These are phyloP conservation scores for Proisotoma minuta DNA, from an alignment of 2,888 invertebrate genomes.

Conservation along the genomic window DNA sequence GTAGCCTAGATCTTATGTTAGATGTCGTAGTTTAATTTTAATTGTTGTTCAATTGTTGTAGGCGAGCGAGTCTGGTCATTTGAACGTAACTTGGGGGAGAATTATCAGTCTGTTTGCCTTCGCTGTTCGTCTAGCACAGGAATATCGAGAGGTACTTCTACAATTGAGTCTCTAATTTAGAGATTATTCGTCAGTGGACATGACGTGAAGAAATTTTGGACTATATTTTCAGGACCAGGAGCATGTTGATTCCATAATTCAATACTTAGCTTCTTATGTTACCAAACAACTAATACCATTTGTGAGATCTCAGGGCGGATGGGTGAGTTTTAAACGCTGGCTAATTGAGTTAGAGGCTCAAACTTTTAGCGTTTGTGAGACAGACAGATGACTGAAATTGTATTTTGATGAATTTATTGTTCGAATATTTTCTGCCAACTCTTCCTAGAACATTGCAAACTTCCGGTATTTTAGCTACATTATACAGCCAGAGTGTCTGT, in stretches of 20 bases:
- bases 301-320: conserved; percentile 53
- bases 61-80: neutral
- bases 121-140: conserved; percentile 52
- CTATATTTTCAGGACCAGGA: conserved; percentile 25
- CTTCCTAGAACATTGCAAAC: no score
- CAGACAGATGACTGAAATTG: no score
- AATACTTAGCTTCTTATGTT: conserved; percentile 53
- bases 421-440: no score
- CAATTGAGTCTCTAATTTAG: neutral
- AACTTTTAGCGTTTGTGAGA: neutral
- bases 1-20: neutral
- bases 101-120: conserved; percentile 53
- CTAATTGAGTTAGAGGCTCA: neutral
- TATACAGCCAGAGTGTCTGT: no score
- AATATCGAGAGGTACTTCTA: conserved; percentile 49
- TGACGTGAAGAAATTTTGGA: no score
- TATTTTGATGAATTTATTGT: no score
- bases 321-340: conserved; percentile 50
- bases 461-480: no score
- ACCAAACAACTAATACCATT: conserved; percentile 52
- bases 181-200: no score
- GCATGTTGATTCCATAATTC: conserved; percentile 48
- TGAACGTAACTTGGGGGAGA: conserved; percentile 52
- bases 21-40: neutral
- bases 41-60: neutral